Base-by-base conservation (phyloP, 2,797 vertebrate genomes). In the Apogon hyalosoma region DNA sequence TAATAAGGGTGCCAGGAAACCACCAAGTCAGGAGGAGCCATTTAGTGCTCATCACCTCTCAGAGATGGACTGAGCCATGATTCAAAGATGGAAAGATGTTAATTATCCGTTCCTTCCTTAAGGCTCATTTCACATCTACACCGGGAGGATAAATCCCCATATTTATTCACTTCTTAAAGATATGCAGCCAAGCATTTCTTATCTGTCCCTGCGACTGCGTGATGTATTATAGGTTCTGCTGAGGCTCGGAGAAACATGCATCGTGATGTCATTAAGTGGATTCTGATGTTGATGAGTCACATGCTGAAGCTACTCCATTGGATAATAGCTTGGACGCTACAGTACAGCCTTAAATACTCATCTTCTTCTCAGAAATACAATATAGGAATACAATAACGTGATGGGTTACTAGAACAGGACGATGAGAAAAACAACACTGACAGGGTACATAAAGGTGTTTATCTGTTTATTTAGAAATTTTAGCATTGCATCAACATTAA, bases 261-360 rank as follows among this genome's bases (percentile, higher is more conserved):
- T 90, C 82, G 82, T 91, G 91, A 92, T 90, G 90, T 88, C 90
- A 91, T 87, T 66, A 75, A 83, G 85, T 79, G 85, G 76, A 87
- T 77, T 87, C 69, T 84, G 84, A 87, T 85, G 86, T 58, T 71
- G 86, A 92, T 92, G 90, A 92, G 89, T 92, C 90, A 92, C 90
- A 89, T 88, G 88, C 84, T 61, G 74, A 77, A 82, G 84, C 87
- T 81, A 76, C 87, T 88, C 79, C 74, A 79, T 79, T 81, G 84
- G 82, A 82, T 74, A 73, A 84, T 24, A 45, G 72, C 75, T 79
- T 2, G 24, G 70, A 77, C 72, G 77, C 78, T 76, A 83, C 75
- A 46, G 60, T 52, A 47, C 43, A 52, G 63, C 66, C 63, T 60
- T 47, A 77, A 43, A 62, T 69, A 28, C 24, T 28, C 24, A 28